Conservation (phyloP, 2,888 invertebrate genomes). For the Chesias legatella region DNA sequence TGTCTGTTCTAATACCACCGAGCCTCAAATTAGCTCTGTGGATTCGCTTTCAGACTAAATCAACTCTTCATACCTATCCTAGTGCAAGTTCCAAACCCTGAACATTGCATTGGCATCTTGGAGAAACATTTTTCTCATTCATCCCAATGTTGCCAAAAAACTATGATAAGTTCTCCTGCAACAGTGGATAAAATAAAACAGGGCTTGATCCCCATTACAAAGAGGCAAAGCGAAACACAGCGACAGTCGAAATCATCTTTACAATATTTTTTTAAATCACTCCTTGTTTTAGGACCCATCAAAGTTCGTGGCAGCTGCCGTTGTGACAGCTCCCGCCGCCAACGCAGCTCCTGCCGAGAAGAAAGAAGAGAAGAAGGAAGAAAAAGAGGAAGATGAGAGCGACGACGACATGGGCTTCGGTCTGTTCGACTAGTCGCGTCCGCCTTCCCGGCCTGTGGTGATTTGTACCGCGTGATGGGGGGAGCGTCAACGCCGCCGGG, state of each 20-base stretch:
- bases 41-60: conserved; percentile 64
- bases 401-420: conserved; percentile 99
- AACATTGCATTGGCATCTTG: conserved; percentile 61
- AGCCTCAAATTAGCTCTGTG: conserved; percentile 36
- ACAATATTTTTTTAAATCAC: too few species aligned
- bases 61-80: conserved; percentile 59
- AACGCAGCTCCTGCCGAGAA: conserved; percentile 82
- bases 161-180: too few species aligned
- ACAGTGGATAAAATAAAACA: too few species aligned
- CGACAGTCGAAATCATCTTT: too few species aligned
- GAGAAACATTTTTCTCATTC: conserved; percentile 39
- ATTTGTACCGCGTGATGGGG: conserved; percentile 37
- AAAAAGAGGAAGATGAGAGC: conserved; percentile 89
- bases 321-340: conserved; percentile 83
- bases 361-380: conserved; percentile 87
- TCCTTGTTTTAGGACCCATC: conserved; percentile 95
- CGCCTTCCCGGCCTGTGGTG: conserved; percentile 28
- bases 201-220: too few species aligned
- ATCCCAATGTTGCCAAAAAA: neutral
- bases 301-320: conserved; percentile 88
- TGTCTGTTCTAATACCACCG: conserved; percentile 57
- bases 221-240: too few species aligned
- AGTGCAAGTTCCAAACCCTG: conserved; percentile 42
- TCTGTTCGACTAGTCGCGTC: conserved; percentile 87
- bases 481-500: conserved; percentile 63